Conservation (phyloP, 2,113 vertebrate species). For the Syngnathus scovelli region DNA sequence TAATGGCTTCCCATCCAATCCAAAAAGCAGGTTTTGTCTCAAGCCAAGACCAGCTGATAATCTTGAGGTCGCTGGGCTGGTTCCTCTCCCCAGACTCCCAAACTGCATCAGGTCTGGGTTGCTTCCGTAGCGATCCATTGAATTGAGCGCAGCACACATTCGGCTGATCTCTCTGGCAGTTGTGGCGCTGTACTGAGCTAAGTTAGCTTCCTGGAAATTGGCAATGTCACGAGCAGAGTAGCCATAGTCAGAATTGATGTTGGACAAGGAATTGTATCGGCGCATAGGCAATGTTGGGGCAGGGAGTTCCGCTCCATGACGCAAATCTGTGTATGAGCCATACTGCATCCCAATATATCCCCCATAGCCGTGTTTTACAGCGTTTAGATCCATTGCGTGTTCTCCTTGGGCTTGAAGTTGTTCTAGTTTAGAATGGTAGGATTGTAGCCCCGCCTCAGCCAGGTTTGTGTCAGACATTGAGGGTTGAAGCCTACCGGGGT, state of each 20-base stretch:
- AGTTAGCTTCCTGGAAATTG: constrained; percentile 88
- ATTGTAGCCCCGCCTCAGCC: constrained; percentile 80
- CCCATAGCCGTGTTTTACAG: constrained; percentile 86
- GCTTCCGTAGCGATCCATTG: constrained; percentile 85
- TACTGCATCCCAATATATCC: constrained; percentile 87
- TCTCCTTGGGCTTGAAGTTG: constrained; percentile 76
- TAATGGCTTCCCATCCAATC: constrained; percentile 75
- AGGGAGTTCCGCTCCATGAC: constrained; percentile 81
- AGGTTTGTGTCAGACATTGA: constrained; percentile 97
- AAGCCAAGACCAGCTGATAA: constrained; percentile 75
- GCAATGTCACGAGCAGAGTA: constrained; percentile 81
- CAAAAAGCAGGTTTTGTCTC: constrained; percentile 80
- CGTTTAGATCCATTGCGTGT: constrained; percentile 77
- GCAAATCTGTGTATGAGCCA: constrained; percentile 90
- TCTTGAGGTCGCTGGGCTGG: constrained; percentile 61
- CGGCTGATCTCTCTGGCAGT: constrained; percentile 95
- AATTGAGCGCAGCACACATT: constrained; percentile 97
- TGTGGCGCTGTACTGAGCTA: constrained; percentile 95
- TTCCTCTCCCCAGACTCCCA: constrained; percentile 65
- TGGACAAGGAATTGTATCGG: constrained; percentile 89
- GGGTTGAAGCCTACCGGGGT: constrained; percentile 83
- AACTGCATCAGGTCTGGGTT: constrained; percentile 83
- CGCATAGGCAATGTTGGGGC: constrained; percentile 81
- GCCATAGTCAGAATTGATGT: constrained; percentile 89
- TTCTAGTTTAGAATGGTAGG: constrained; percentile 78